Conservation (phyloP, 2,797 vertebrate species). For the Tachyglossus aculeatus region DNA sequence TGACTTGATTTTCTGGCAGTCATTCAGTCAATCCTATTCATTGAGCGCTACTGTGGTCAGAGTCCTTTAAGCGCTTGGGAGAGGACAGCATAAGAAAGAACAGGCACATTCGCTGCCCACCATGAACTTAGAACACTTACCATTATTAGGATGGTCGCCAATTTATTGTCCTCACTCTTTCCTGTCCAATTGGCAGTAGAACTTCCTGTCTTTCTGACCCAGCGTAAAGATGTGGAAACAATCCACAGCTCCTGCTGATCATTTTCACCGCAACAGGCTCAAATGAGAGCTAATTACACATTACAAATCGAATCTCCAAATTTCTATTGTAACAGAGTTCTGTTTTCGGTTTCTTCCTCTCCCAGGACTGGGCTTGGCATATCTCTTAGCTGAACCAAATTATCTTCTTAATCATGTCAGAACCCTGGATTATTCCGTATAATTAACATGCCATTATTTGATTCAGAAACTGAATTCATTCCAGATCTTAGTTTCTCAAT, state of each 20-base stretch:
- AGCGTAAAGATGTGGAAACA: slow-evolving; percentile 16
- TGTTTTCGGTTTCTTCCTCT: slow-evolving; percentile 22
- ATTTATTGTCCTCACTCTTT: slow-evolving; percentile 21
- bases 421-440: neutral
- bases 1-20: no score
- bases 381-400: neutral
- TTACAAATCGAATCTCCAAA: neutral
- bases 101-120: no score
- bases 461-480: slow-evolving; percentile 47
- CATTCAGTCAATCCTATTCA: no score
- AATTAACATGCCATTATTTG: slow-evolving; percentile 41
- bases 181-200: slow-evolving; percentile 34
- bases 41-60: no score
- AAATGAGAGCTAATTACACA: slow-evolving; percentile 37
- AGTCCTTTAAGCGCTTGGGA: no score
- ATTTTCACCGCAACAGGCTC: slow-evolving; percentile 24
- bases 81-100: no score
- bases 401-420: neutral
- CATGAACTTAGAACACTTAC: no score
- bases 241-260: slow-evolving; percentile 18
- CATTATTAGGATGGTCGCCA: no score
- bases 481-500: slow-evolving; percentile 3
- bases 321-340: slow-evolving; percentile 14
- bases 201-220: slow-evolving; percentile 16
- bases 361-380: neutral